Percentiles rank a stretch among this genome's conserved stretches.
Evolutionary conservation across 2,888 invertebrate species (phyloP).

Genomic region (Lobophora halterata): DNA sequence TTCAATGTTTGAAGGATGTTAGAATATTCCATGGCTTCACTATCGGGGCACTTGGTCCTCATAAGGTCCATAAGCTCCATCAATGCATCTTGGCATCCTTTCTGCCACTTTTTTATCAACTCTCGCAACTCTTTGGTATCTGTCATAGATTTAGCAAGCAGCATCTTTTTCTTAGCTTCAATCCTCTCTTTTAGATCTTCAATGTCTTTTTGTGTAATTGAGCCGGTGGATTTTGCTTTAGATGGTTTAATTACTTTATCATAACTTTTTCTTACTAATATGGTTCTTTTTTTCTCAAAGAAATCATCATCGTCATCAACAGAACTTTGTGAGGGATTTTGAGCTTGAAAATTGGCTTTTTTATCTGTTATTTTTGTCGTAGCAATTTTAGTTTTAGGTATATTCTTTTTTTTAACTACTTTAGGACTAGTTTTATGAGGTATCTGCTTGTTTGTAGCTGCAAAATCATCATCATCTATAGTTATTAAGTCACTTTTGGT

Average conservation of each 20-base stretch:
- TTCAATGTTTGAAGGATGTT: constrained; percentile 71
- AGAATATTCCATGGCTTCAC: constrained; percentile 67
- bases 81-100: constrained; percentile 76
- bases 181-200: constrained; percentile 65
- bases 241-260: constrained; percentile 56
- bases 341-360: constrained; percentile 16
- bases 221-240: constrained; percentile 70
- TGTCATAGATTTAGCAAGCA: constrained; percentile 56
- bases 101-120: constrained; percentile 77
- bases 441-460: constrained; percentile 27
- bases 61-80: constrained; percentile 71
- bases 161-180: constrained; percentile 61
- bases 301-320: constrained; percentile 64
- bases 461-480: constrained; percentile 51
- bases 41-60: constrained; percentile 61
- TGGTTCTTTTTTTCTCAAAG: constrained; percentile 56
- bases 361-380: constrained; percentile 27
- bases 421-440: constrained; percentile 31
- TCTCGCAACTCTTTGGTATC: constrained; percentile 70
- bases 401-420: constrained; percentile 41
- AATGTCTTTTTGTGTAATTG: constrained; percentile 68
- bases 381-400: constrained; percentile 26
- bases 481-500: constrained; percentile 4
- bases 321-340: constrained; percentile 43
- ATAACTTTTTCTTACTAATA: constrained; percentile 59